Conservation (phyloP, 2,797 vertebrate genomes). For the Sebastes jordani region DNA sequence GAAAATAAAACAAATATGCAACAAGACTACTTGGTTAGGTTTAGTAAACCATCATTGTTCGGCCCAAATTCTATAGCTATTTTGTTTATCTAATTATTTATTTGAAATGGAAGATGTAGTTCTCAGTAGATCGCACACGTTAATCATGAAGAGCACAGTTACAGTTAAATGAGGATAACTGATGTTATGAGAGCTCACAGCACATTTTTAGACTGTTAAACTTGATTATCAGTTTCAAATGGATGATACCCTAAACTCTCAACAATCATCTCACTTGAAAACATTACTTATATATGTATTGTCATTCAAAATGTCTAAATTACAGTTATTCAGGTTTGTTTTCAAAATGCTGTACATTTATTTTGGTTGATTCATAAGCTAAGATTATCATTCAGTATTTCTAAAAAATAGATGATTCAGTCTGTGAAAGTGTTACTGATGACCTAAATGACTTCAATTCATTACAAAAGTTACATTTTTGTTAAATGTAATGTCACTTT, state of each 20-base stretch:
- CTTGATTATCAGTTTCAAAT: too few species aligned
- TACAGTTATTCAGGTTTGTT: background rate
- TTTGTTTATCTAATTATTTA: background rate
- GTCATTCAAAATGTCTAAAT: background rate
- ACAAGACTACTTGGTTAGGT: background rate
- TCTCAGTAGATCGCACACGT: background rate
- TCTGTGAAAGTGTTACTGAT: conserved; percentile 29
- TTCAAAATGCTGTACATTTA: too few species aligned
- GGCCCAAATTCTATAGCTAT: background rate
- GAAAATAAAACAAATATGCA: background rate
- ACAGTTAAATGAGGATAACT: background rate
- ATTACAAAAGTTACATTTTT: conserved; percentile 10
- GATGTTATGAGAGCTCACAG: background rate
- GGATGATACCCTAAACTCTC: background rate
- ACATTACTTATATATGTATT: background rate
- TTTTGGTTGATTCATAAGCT: too few species aligned
- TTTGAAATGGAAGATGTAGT: background rate
- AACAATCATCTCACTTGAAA: background rate
- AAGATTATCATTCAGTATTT: background rate
- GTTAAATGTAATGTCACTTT: conserved; percentile 28
- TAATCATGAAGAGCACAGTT: background rate
- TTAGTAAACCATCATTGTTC: background rate
- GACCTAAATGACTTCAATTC: conserved; percentile 12
- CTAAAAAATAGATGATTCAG: background rate
- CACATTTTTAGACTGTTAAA: background rate